Percentiles rank a stretch among this genome's conserved stretches.
These are phyloP conservation scores for Polypedilum vanderplanki DNA, from an alignment of 1,140 invertebrate genomes.

Conservation along the genomic window DNA sequence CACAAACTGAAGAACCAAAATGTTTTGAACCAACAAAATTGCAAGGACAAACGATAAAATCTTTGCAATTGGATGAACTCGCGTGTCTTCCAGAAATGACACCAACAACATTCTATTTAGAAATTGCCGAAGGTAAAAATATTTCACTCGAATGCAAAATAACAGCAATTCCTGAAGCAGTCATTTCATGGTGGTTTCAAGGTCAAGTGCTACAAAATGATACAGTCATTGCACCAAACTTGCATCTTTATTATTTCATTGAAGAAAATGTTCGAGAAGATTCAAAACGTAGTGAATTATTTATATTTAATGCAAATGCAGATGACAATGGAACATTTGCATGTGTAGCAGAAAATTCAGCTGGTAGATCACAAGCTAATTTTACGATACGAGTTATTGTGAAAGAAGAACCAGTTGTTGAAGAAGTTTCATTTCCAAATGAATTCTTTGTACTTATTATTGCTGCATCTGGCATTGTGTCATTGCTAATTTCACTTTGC, in stretches of 20 bases:
- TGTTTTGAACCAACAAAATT: slow-evolving; percentile 65
- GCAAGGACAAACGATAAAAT: slow-evolving; percentile 58
- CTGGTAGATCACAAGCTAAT: slow-evolving; percentile 65
- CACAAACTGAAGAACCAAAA: slow-evolving; percentile 64
- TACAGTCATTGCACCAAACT: slow-evolving; percentile 53
- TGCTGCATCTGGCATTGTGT: slow-evolving; percentile 54
- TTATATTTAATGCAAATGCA: slow-evolving; percentile 63
- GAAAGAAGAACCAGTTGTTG: slow-evolving; percentile 60
- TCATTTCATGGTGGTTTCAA: slow-evolving; percentile 72
- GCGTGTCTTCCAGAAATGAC: slow-evolving; percentile 74
- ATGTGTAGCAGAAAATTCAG: slow-evolving; percentile 74
- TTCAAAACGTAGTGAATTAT: slow-evolving; percentile 66
- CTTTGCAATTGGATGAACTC: slow-evolving; percentile 62
- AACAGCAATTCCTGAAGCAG: slow-evolving; percentile 67
- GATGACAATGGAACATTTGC: slow-evolving; percentile 75
- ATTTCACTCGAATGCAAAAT: slow-evolving; percentile 70
- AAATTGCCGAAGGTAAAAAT: slow-evolving; percentile 70
- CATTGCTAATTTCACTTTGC: slow-evolving; percentile 54
- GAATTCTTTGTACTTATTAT: slow-evolving; percentile 55
- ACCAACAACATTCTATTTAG: slow-evolving; percentile 61
- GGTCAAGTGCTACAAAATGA: slow-evolving; percentile 66
- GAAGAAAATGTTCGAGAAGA: slow-evolving; percentile 57
- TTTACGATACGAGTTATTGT: slow-evolving; percentile 67
- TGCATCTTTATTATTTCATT: slow-evolving; percentile 58
- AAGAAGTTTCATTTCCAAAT: slow-evolving; percentile 56